Base-by-base conservation (phyloP, 2,888 invertebrate species). In the Orthosia cruda region DNA sequence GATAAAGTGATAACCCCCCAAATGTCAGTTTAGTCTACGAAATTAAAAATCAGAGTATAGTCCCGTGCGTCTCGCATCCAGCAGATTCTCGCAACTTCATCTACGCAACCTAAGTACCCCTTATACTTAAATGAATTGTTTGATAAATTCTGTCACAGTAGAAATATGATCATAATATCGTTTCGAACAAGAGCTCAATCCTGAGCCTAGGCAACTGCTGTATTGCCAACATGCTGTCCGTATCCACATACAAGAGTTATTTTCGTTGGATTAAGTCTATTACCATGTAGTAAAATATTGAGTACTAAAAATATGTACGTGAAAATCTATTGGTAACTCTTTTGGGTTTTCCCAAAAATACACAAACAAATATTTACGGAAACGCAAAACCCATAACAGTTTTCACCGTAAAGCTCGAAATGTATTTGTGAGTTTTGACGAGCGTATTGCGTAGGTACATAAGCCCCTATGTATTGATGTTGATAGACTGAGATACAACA, bases 401-500 rank as follows among this genome's bases (percentile, higher is more conserved):
- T 74, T 69, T 26, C 61, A 74, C 47, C 57, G 45, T 64, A 23
- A 69, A 40, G 45, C 20, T 69, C 47, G 15, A 71, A 74, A 79
- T 57, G 70, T 74, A 71, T 81, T 75, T 75, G 79, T 74, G 64
- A 69, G 58, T 68, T 78, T 74, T 81, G 71, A 71, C 62, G 79
- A 68, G 64, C 58, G 61, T 52, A 63, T 74, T 74, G 66, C 74
- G 74, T 66, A 66, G 45, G 65, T 67, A 76, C 62, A 74, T 62
- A 74, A 76, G 74, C 76, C 78, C 76, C 65, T 77, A 78, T 81
- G 70, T 81, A 83, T 82, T 84, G 85, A 86, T 82, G 69, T 82
- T 84, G 84, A 84, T 83, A 81, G 83, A 74, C 67, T 67, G 78
- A 88, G 90, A 90, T 90, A 90, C 84, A 83, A 84, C 90, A 90